Evolutionary conservation across 37 sponge, comb jelly and placozoan species (phyloP).

Genomic region (Oopsacas minuta): DNA sequence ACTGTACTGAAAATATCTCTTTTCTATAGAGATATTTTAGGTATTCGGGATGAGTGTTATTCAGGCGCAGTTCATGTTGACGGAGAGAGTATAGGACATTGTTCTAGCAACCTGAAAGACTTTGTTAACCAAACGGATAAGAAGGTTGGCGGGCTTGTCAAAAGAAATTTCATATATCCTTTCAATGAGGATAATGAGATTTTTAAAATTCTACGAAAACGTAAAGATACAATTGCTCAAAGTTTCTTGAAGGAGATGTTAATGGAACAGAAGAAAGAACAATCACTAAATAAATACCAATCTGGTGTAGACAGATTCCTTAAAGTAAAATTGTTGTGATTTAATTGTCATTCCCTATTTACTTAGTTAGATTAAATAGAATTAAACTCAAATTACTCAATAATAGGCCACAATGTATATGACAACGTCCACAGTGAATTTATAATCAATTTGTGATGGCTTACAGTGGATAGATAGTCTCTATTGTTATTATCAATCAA

Average conservation of each 20-base stretch:
- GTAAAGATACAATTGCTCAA: neutral
- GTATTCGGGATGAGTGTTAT: neutral
- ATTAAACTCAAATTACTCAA: too few species aligned
- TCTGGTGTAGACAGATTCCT: neutral
- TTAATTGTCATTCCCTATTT: too few species aligned
- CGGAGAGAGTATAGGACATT: conserved; percentile 9
- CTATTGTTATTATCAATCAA: too few species aligned
- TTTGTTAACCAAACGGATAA: neutral
- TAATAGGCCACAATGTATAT: too few species aligned
- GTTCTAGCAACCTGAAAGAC: neutral
- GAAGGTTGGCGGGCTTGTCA: neutral
- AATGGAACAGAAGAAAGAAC: neutral
- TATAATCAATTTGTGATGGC: too few species aligned
- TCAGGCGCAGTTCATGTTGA: neutral
- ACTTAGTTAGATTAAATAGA: too few species aligned
- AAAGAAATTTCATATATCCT: neutral
- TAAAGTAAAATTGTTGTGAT: too few species aligned
- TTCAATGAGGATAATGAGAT: neutral
- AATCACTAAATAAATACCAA: neutral
- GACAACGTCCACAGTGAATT: too few species aligned
- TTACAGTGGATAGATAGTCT: too few species aligned
- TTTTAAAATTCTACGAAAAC: neutral
- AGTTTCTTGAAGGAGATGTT: neutral
- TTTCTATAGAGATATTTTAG: neutral
- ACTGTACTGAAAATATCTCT: neutral